Base-by-base conservation (phyloP, 2,888 invertebrate genomes). In the Scelioninae gen. 1 region DNA sequence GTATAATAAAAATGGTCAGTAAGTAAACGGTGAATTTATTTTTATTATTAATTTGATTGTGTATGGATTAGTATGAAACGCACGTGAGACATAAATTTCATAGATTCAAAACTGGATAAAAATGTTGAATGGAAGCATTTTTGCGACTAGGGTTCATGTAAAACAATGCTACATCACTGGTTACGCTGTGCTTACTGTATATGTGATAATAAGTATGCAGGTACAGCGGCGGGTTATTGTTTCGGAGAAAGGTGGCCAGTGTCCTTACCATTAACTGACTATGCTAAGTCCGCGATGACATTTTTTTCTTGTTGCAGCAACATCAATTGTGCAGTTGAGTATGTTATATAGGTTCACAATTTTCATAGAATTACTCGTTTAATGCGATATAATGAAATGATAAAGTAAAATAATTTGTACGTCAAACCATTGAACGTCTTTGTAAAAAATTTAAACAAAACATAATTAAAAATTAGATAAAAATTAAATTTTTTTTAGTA, bases 201-300 rank as follows among this genome's bases (percentile, higher is more conserved):
- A 75, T 76, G 85, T 82, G 85, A 86, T 88, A 89, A 88, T 87
- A 88, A 89, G 86, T 86, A 88, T 88, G 87, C 87, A 86, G 84
- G 84, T 82, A 85, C 81, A 78, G 84, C 84, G 81, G 84, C 85
- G 87, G 88, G 86, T 89, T 90, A 90, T 90, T 89, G 88, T 90
- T 87, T 88, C 87, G 86, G 86, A 87, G 88, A 88, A 89, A 80
- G 84, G 84, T 78, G 77, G 74, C 63, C 74, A 69, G 69, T 74
- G 83, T 75, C 78, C 65, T 69, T 78, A 75, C 55, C 68, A 74
- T 68, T 53, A 43, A 55, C 45, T 75, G 29, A 60, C 62, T 60
- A 72, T 79, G 56, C 72, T 66, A 56, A 65, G 43, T 53, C 34
- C 31, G 55, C 55, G 62, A 23, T 60, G 65, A 62, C 55, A 63